Percentiles rank a stretch among this genome's conserved stretches.
Conservation (phyloP, 2,797 vertebrate genomes). For the Rhynchonycteris naso region DNA sequence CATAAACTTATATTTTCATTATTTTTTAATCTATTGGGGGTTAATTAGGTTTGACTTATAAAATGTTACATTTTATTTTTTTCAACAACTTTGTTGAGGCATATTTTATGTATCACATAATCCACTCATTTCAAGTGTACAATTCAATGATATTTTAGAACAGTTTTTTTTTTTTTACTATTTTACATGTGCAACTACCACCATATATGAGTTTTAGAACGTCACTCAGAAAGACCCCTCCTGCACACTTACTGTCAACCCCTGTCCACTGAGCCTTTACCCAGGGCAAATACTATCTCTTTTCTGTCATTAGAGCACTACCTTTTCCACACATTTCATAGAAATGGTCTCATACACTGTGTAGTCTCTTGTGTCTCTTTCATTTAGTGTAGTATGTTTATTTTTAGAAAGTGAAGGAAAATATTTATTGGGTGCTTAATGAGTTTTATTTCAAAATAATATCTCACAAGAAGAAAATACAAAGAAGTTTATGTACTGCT, state of each 20-base stretch:
- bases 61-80: not conserved
- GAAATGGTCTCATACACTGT: not conserved
- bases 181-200: not conserved
- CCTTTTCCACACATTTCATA: not conserved
- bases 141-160: not conserved
- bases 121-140: not conserved
- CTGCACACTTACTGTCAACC: too few relatives aligned
- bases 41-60: not conserved
- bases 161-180: not conserved
- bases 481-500: not conserved
- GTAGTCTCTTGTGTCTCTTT: not conserved
- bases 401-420: conserved; percentile 23
- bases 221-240: not conserved
- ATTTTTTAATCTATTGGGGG: not conserved
- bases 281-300: not conserved
- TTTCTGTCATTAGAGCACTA: not conserved
- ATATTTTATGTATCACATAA: not conserved
- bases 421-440: not conserved
- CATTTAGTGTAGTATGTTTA: not conserved
- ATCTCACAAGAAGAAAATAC: not conserved
- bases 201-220: not conserved
- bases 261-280: not conserved
- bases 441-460: not conserved
- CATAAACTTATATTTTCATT: not conserved
- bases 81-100: not conserved